Percentiles rank a stretch among this genome's conserved stretches.
These are phyloP conservation scores for Cyprinella venusta DNA, from an alignment of 2,797 vertebrate species.

Conservation along the genomic window DNA sequence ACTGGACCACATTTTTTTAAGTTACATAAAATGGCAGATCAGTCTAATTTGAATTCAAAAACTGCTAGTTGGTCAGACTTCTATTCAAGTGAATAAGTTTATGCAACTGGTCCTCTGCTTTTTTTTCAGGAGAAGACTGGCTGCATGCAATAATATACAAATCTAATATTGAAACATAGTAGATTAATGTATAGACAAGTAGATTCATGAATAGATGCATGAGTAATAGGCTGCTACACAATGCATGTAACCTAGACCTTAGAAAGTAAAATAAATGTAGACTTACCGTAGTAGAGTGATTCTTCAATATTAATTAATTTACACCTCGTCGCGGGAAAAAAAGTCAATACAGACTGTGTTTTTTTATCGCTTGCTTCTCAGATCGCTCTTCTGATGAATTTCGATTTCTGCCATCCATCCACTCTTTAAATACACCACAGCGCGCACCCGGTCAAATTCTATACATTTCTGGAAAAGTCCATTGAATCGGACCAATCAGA, in stretches of 20 bases:
- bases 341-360: neutral
- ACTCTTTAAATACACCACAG: conserved; percentile 1
- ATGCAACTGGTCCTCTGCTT: neutral
- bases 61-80: neutral
- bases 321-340: neutral
- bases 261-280: neutral
- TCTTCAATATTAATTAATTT: neutral
- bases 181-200: neutral
- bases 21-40: no score
- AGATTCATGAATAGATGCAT: no score
- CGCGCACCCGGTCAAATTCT: neutral
- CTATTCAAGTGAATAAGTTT: no score
- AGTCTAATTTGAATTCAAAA: neutral
- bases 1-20: no score
- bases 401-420: no score
- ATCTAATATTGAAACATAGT: neutral
- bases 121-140: neutral
- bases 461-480: neutral
- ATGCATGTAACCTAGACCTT: no score
- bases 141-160: neutral
- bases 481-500: neutral
- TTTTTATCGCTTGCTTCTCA: neutral
- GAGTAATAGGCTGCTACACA: neutral
- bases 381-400: neutral
- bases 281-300: neutral